A percentile compares a stretch with the other conserved stretches of the same genome.
phyloP scores from a whole-genome alignment of 2,113 vertebrate genomes.

The Lamprologus sp. region DNA sequence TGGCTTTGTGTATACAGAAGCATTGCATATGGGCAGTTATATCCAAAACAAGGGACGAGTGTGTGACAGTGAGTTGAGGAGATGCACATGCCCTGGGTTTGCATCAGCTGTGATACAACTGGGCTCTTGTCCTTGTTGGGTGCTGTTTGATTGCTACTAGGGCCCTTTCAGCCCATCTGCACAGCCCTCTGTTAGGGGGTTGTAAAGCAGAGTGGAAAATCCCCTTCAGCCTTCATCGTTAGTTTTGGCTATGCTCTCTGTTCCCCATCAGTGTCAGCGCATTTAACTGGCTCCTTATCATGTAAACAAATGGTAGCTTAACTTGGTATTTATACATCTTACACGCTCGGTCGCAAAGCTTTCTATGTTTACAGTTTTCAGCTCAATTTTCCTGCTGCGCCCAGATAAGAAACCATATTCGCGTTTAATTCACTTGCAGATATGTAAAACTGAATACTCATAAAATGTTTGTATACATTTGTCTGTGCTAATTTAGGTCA shows the following conservation, averaged over 20 bases:
- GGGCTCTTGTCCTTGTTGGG: constrained; percentile 78
- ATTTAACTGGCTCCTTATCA: constrained; percentile 34
- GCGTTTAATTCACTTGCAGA: neutral
- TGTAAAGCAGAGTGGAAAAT: constrained; percentile 68
- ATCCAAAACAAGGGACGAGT: constrained; percentile 55
- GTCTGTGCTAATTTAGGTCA: constrained; percentile 61
- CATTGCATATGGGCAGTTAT: constrained; percentile 55
- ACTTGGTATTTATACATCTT: neutral
- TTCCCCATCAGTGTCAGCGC: constrained; percentile 59
- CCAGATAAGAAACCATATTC: neutral
- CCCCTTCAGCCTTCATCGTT: constrained; percentile 55
- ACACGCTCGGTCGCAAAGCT: neutral
- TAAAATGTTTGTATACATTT: neutral
- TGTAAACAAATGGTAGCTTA: constrained; percentile 37
- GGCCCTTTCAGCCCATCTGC: constrained; percentile 30
- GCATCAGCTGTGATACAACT: constrained; percentile 27
- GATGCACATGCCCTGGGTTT: constrained; percentile 42
- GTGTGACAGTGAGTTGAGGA: constrained; percentile 52
- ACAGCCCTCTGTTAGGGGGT: constrained; percentile 45
- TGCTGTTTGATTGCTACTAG: constrained; percentile 59
- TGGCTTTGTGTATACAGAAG: constrained; percentile 48
- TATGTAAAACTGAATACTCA: neutral
- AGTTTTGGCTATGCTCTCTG: constrained; percentile 64
- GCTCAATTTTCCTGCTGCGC: neutral
- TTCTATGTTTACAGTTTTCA: neutral